Evolutionary conservation across 1,140 invertebrate species (phyloP).

Genomic region (Scaptomyza hsui): DNA sequence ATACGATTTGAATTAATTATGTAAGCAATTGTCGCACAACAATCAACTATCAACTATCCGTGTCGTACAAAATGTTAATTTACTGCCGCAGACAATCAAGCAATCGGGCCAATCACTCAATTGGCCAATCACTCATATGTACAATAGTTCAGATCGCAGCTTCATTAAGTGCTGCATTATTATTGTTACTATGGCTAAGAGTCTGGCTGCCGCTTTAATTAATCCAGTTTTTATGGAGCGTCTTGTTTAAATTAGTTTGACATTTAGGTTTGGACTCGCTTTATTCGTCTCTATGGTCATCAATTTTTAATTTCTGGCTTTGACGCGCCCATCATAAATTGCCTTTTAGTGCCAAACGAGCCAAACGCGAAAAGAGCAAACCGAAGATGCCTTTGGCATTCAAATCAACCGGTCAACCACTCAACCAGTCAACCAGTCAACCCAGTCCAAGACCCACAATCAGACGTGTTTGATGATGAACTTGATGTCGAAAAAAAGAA

Average conservation of each 20-base stretch:
- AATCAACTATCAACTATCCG: too few relatives aligned
- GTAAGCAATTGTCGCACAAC: slow-evolving; percentile 44
- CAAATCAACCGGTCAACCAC: slow-evolving; percentile 49
- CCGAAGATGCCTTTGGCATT: slow-evolving; percentile 75
- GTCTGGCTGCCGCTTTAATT: slow-evolving; percentile 37
- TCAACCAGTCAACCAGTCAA: slow-evolving; percentile 44
- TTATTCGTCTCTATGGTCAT: slow-evolving; percentile 48
- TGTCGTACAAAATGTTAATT: slow-evolving; percentile 42
- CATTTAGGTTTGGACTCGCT: slow-evolving; percentile 70
- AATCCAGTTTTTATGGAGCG: slow-evolving; percentile 78
- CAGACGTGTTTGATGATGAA: slow-evolving; percentile 77
- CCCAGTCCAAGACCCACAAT: slow-evolving; percentile 38
- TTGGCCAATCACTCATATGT: slow-evolving; percentile 31
- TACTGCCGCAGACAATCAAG: slow-evolving; percentile 26
- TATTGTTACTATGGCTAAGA: neutral
- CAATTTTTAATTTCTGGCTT: slow-evolving; percentile 62
- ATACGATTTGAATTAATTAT: slow-evolving; percentile 71
- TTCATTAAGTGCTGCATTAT: slow-evolving; percentile 36
- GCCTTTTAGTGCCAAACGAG: slow-evolving; percentile 59
- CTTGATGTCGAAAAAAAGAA: slow-evolving; percentile 59
- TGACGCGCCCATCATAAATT: slow-evolving; percentile 74
- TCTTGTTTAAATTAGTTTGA: slow-evolving; percentile 81
- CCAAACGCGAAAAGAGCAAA: slow-evolving; percentile 64
- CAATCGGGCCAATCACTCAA: slow-evolving; percentile 39
- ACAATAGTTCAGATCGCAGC: slow-evolving; percentile 16